Conservation (phyloP, 1,140 invertebrate species). For the Sarcophaga peregrina region DNA sequence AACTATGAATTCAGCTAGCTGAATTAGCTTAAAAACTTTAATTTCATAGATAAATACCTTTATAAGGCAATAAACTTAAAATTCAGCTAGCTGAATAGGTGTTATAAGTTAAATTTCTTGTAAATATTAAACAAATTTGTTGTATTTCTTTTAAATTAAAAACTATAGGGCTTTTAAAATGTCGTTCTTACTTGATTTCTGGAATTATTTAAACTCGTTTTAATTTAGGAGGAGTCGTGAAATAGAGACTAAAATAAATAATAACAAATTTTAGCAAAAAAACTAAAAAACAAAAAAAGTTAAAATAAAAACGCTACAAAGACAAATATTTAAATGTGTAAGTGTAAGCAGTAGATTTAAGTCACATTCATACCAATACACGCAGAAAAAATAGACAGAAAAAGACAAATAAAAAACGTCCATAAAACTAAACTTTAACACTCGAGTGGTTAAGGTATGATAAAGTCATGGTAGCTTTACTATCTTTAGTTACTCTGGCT, state of each 20-base stretch:
- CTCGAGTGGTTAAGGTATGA: constrained; percentile 26
- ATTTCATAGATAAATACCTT: too few species aligned
- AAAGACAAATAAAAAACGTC: not conserved
- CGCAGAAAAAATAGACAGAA: not conserved
- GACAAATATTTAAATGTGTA: too few species aligned
- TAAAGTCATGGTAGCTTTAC: constrained; percentile 26
- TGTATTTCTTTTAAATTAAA: too few species aligned
- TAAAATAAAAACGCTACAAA: too few species aligned
- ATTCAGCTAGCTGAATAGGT: too few species aligned
- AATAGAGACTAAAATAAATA: constrained; percentile 25
- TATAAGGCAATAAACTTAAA: too few species aligned
- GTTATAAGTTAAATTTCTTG: too few species aligned
- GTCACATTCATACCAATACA: not conserved
- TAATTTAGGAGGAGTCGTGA: constrained; percentile 21
- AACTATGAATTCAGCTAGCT: too few species aligned
- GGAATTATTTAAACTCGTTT: constrained; percentile 6
- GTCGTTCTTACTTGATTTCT: not conserved
- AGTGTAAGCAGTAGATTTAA: too few species aligned
- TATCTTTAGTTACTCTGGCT: not conserved
- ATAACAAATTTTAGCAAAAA: not conserved
- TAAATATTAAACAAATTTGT: too few species aligned
- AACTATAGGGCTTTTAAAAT: not conserved
- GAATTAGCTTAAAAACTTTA: too few species aligned
- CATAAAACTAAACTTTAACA: constrained; percentile 21
- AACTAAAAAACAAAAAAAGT: not conserved